A percentile compares a stretch with the other conserved stretches of the same genome.
These are phyloP conservation scores for Ahaetulla prasina DNA, from an alignment of 2,113 vertebrate species.

Conservation along the genomic window DNA sequence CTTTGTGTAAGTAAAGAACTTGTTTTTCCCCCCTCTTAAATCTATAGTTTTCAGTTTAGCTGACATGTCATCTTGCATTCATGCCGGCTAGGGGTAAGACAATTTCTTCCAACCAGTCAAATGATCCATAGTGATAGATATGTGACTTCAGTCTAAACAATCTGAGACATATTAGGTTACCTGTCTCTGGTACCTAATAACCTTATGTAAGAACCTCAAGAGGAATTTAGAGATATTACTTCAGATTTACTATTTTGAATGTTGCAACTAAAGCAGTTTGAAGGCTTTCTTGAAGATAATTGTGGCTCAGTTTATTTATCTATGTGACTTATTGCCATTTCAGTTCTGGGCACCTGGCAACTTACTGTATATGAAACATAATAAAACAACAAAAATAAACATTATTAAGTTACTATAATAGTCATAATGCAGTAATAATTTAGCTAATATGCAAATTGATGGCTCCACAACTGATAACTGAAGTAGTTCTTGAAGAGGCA, in stretches of 20 bases:
- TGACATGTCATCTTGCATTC: constrained; percentile 39
- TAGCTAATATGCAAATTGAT: too few relatives aligned
- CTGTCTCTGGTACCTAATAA: neutral
- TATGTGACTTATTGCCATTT: neutral
- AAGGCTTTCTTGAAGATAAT: neutral
- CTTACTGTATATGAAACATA: too few relatives aligned
- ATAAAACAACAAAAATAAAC: too few relatives aligned
- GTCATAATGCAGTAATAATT: too few relatives aligned
- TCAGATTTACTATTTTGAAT: neutral
- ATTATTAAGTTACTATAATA: too few relatives aligned
- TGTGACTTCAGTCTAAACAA: neutral
- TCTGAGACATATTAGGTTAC: neutral
- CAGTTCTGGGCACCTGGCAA: neutral
- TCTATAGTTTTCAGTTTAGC: constrained; percentile 24
- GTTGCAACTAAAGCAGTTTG: neutral
- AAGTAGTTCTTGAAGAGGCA: too few relatives aligned
- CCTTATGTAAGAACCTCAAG: neutral
- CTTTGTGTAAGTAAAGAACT: constrained; percentile 35
- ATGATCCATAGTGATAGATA: neutral
- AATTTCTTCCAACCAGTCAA: neutral
- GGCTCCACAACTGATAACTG: too few relatives aligned
- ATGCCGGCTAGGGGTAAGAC: constrained; percentile 39
- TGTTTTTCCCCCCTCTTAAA: neutral
- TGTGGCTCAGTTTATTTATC: neutral
- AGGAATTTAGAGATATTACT: neutral